Base-by-base conservation (phyloP, 2,113 vertebrate genomes). In the Chionodraco myersi region DNA sequence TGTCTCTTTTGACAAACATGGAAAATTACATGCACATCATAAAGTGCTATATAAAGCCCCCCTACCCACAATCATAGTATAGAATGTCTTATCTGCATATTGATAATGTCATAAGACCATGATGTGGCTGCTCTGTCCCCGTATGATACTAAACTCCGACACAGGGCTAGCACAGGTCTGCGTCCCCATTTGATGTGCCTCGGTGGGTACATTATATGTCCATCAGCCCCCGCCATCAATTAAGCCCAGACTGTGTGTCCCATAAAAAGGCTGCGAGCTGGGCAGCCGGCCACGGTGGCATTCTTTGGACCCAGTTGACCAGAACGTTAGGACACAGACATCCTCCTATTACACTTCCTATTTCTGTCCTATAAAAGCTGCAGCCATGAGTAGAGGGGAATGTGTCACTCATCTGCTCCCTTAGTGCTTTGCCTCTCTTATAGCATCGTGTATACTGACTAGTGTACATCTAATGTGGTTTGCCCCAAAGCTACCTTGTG, bases 281-380 rank as follows among this genome's bases (percentile, higher is more conserved):
- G 88, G 88, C 82, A 75, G 44, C 11, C 10, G 2, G 86, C 88
- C 86, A 87, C 8, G 5, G 69, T 68, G 78, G 74, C 84, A 89
- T 90, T 93, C 82, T 90, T 65, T 78, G 66, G 78, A 88, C 45
- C 57, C 66, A 84, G 80, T 63, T 82, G 77, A 91, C 81, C 87
- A 88, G 85, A 92, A 88, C 84, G 30, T 68, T 6, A 41, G 86
- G 86, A 89, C 82, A 82, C 80, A 68, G 61, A 68, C 63, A 80
- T 82, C 69, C 83, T 84, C 77, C 75, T 41, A 65, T 82, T 91
- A 79, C 82, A 88, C 84, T 90, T 92, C 80, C 87, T 78, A 86
- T 91, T 90, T 88, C 72, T 82, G 84, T 87, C 83, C 75, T 48
- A 80, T 76, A 82, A 84, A 86, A 58, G 44, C 75, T 18, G 49